Conservation (phyloP, 2,797 vertebrate genomes). For the Periophthalmus magnuspinnatus region DNA sequence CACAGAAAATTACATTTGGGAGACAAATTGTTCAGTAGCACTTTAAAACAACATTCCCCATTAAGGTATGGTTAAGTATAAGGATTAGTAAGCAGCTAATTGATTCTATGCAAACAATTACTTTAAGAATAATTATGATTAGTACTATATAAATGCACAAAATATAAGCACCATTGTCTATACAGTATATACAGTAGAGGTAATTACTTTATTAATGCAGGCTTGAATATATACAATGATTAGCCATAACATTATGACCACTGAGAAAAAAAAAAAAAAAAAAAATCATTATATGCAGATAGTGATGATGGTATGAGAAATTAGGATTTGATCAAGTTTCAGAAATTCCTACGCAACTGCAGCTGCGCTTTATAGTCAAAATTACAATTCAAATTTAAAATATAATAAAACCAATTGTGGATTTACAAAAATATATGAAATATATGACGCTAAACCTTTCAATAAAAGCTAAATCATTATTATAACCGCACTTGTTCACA, state of each 20-base stretch:
- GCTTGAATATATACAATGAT: no score
- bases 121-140: background rate
- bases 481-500: background rate
- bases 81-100: background rate
- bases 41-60: constrained; percentile 1
- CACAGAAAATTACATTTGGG: constrained; percentile 44
- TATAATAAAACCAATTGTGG: background rate
- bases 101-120: background rate
- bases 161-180: no score
- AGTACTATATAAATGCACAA: background rate
- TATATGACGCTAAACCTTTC: no score
- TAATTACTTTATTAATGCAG: no score
- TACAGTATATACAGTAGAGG: background rate
- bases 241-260: background rate
- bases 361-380: no score
- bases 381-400: background rate
- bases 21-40: constrained; percentile 24
- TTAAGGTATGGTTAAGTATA: constrained; percentile 2
- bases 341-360: background rate
- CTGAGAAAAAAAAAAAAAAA: background rate
- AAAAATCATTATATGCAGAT: no score
- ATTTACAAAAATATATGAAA: no score
- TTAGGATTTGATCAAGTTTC: background rate
- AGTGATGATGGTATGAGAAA: background rate
- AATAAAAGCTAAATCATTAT: no score